Percentiles rank a stretch among this genome's conserved stretches.
phyloP scores from a whole-genome alignment of 2,113 vertebrate species.

The Rhinichthys klamathensis region DNA sequence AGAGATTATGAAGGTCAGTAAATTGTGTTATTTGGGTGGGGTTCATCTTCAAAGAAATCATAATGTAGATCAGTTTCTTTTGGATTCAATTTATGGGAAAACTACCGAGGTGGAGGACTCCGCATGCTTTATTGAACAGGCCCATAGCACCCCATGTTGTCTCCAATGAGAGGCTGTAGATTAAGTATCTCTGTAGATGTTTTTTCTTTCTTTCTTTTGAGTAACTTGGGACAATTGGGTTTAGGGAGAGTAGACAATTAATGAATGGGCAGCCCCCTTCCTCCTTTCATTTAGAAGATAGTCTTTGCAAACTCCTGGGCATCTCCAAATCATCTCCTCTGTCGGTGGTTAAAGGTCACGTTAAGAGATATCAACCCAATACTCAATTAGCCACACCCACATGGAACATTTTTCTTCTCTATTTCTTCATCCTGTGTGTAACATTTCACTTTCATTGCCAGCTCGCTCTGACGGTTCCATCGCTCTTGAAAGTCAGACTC shows the following conservation, averaged over 20 bases:
- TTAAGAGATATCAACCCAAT: constrained; percentile 17
- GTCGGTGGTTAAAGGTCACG: constrained; percentile 33
- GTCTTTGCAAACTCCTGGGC: background rate
- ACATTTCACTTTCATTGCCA: too few relatives aligned
- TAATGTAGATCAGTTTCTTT: constrained; percentile 43
- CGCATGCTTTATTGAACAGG: constrained; percentile 3
- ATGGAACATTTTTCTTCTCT: constrained; percentile 7
- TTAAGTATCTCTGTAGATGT: constrained; percentile 42
- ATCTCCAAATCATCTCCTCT: background rate
- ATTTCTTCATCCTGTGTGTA: constrained; percentile 15
- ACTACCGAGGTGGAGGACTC: background rate
- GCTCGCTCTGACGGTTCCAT: too few relatives aligned
- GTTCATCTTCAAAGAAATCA: constrained; percentile 30
- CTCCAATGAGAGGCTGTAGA: background rate
- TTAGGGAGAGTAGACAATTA: constrained; percentile 58
- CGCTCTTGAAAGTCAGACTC: too few relatives aligned
- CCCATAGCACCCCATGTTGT: constrained; percentile 18
- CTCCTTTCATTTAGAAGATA: constrained; percentile 39
- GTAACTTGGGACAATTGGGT: constrained; percentile 29
- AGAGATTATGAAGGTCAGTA: background rate
- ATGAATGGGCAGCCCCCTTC: constrained; percentile 56
- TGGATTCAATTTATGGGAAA: constrained; percentile 7
- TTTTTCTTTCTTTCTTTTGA: constrained; percentile 48
- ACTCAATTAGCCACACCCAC: constrained; percentile 40
- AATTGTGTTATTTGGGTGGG: constrained; percentile 50